These are phyloP conservation scores for Campoletis sonorensis DNA, from an alignment of 1,140 invertebrate genomes.

Conservation along the genomic window DNA sequence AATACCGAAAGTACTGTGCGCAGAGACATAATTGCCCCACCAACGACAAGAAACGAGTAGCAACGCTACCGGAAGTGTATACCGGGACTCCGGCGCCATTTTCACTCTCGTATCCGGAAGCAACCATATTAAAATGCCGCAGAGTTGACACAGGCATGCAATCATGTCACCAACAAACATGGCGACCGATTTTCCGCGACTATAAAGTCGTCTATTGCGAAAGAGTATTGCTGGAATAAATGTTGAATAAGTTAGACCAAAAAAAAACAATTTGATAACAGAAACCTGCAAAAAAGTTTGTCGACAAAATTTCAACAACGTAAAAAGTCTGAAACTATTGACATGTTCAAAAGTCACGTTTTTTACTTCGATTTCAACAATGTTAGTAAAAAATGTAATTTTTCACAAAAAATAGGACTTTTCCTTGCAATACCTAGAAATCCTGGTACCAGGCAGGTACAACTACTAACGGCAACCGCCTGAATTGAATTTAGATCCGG, in stretches of 20 bases:
- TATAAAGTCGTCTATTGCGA: slow-evolving; percentile 64
- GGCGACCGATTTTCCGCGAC: slow-evolving; percentile 37
- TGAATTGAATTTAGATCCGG: slow-evolving; percentile 93
- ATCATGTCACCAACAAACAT: slow-evolving; percentile 73
- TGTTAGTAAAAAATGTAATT: not conserved
- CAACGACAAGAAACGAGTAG: slow-evolving; percentile 87
- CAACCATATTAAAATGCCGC: slow-evolving; percentile 55
- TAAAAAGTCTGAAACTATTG: no score
- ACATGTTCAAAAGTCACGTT: slow-evolving; percentile 42
- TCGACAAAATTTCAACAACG: no score
- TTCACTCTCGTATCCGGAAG: slow-evolving; percentile 49
- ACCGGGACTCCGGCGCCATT: slow-evolving; percentile 69
- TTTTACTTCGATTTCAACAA: not conserved
- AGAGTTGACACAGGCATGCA: slow-evolving; percentile 72
- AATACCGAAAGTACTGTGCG: slow-evolving; percentile 76
- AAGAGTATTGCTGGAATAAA: slow-evolving; percentile 74
- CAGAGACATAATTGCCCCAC: slow-evolving; percentile 90
- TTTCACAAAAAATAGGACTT: not conserved
- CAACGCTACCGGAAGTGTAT: slow-evolving; percentile 81
- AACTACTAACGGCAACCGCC: slow-evolving; percentile 93
- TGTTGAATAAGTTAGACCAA: no score
- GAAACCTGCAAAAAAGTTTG: no score
- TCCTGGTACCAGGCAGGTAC: slow-evolving; percentile 90
- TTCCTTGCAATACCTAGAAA: slow-evolving; percentile 77
- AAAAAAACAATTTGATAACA: not conserved